A percentile compares a stretch with the other conserved stretches of the same genome.
Conservation (phyloP, 2,797 vertebrate genomes). For the Lutjanus campechanus region DNA sequence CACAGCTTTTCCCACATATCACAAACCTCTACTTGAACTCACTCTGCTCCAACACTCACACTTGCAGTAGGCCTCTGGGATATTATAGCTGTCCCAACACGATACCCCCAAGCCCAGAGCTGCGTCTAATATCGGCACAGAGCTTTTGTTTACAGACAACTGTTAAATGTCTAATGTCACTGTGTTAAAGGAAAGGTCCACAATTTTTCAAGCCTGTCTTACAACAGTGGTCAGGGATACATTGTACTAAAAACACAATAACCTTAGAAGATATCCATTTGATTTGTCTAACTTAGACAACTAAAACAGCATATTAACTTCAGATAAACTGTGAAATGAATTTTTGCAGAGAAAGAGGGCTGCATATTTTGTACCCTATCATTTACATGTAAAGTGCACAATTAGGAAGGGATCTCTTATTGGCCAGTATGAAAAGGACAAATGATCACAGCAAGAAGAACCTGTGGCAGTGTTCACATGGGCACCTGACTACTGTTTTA, state of each 20-base stretch:
- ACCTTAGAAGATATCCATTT: not conserved
- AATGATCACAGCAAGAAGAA: too few species aligned
- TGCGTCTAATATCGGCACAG: not conserved
- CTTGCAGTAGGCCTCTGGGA: conserved; percentile 25
- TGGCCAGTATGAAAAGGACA: not conserved
- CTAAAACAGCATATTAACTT: not conserved
- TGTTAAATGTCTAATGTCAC: not conserved
- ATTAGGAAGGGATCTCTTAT: not conserved
- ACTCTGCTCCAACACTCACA: conserved; percentile 23
- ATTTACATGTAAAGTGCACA: not conserved
- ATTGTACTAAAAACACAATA: not conserved
- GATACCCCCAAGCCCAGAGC: not conserved
- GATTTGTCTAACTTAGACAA: too few species aligned
- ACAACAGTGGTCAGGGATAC: not conserved
- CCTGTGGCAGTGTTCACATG: not conserved
- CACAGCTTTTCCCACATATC: conserved; percentile 55
- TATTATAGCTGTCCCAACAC: not conserved
- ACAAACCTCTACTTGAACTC: conserved; percentile 51
- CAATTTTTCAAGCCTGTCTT: not conserved
- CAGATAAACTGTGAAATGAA: not conserved
- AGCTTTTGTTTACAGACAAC: conserved; percentile 4
- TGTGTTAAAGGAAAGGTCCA: not conserved
- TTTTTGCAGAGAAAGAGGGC: not conserved
- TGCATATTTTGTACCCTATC: not conserved
- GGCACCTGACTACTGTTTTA: not conserved